Conservation (phyloP, 2,797 vertebrate genomes). For the Pseudochaenichthys georgianus region DNA sequence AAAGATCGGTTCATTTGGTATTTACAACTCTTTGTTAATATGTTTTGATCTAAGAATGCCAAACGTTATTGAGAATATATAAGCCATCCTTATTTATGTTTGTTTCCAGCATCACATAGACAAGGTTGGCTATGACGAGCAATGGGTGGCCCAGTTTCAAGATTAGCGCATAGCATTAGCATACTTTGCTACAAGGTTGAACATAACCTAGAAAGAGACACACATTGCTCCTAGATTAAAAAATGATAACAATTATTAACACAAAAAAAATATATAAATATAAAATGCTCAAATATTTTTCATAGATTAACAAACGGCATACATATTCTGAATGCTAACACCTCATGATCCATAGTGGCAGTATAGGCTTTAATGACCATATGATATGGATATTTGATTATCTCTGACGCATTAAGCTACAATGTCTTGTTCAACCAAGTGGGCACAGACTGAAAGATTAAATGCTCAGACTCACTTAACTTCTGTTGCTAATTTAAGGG, state of each 20-base stretch:
- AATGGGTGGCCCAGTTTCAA: conserved; percentile 11
- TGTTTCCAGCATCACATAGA: conserved; percentile 15
- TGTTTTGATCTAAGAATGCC: conserved; percentile 43
- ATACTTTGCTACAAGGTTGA: conserved; percentile 15
- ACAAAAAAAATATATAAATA: background rate
- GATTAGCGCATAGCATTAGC: conserved; percentile 26
- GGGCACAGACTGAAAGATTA: conserved; percentile 51
- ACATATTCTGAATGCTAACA: conserved; percentile 20
- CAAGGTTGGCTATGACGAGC: conserved; percentile 5
- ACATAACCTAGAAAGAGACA: background rate
- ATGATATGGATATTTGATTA: conserved; percentile 28
- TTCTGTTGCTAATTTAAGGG: conserved; percentile 69
- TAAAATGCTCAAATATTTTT: conserved; percentile 1
- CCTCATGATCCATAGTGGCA: conserved; percentile 31
- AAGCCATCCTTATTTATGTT: conserved; percentile 16
- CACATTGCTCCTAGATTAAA: conserved; percentile 4
- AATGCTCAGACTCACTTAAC: conserved; percentile 51
- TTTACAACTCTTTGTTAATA: conserved; percentile 6
- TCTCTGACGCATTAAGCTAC: conserved; percentile 35
- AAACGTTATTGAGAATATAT: conserved; percentile 22
- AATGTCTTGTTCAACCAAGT: conserved; percentile 35
- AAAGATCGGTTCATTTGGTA: conserved; percentile 16
- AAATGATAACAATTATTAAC: conserved; percentile 17
- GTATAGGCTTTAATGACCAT: conserved; percentile 22
- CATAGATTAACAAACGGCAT: conserved; percentile 5